A percentile compares a stretch with the other conserved stretches of the same genome.
These are phyloP conservation scores for Acromyrmex echinatior DNA, from an alignment of 1,140 invertebrate genomes.

Conservation along the genomic window DNA sequence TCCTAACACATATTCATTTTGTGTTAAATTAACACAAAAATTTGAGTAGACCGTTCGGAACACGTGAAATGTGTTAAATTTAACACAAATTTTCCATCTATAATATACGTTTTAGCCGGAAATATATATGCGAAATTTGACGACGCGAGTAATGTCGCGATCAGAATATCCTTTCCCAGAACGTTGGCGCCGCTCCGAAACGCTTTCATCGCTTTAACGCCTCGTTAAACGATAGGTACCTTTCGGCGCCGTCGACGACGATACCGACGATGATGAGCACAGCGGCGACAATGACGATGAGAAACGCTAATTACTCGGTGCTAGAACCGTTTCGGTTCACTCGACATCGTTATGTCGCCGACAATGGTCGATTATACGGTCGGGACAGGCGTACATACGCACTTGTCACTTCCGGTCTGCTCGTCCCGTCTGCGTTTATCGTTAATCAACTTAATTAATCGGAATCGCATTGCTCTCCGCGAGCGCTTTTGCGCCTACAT, in stretches of 20 bases:
- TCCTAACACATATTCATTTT: too few species aligned
- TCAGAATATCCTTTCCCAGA: constrained; percentile 15
- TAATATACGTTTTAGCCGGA: not conserved
- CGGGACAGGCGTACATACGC: constrained; percentile 32
- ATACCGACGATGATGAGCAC: constrained; percentile 9
- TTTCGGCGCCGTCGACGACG: constrained; percentile 26
- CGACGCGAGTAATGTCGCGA: constrained; percentile 16
- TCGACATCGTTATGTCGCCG: constrained; percentile 55
- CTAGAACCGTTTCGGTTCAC: constrained; percentile 67
- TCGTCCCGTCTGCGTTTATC: constrained; percentile 25
- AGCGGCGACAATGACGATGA: constrained; percentile 34
- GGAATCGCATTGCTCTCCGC: constrained; percentile 40
- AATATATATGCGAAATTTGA: constrained; percentile 1
- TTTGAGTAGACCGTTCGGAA: too few species aligned
- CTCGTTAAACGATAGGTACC: constrained; percentile 61
- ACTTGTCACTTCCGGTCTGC: constrained; percentile 49
- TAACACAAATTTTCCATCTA: too few species aligned
- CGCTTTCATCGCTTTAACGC: constrained; percentile 51
- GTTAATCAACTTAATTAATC: constrained; percentile 48
- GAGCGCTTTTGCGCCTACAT: constrained; percentile 45
- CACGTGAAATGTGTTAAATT: too few species aligned
- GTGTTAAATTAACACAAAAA: too few species aligned
- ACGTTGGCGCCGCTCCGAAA: constrained; percentile 10
- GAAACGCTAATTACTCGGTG: constrained; percentile 69
- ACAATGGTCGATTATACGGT: constrained; percentile 64